These are phyloP conservation scores for Platycnemis pennipes DNA, from an alignment of 2,888 invertebrate species.

Conservation along the genomic window DNA sequence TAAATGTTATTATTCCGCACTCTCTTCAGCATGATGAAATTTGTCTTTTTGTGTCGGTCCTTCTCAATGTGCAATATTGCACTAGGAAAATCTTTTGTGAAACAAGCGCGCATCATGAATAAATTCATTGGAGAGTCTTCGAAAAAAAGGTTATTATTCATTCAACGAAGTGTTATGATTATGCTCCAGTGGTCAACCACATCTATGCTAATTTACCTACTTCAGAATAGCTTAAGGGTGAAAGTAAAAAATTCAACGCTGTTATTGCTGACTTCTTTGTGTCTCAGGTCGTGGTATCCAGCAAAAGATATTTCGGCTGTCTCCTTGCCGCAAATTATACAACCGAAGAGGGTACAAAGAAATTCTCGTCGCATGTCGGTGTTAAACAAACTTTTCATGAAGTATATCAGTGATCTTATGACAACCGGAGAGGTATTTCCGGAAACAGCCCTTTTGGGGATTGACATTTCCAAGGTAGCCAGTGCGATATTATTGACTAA, in stretches of 20 bases:
- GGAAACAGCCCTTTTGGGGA: conserved; percentile 83
- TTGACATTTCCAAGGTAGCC: conserved; percentile 86
- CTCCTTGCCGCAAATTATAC: neutral
- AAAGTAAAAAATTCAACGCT: no score
- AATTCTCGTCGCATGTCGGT: conserved; percentile 82
- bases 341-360: conserved; percentile 67
- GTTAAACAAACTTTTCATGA: conserved; percentile 91
- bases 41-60: conserved; percentile 33
- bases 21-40: neutral
- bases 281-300: conserved; percentile 66
- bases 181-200: no score
- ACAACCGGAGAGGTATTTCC: conserved; percentile 85
- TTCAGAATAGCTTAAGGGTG: no score
- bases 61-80: conserved; percentile 68
- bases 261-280: no score
- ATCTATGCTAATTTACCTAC: no score
- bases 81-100: conserved; percentile 69
- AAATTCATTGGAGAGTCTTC: conserved; percentile 72
- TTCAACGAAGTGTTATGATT: neutral
- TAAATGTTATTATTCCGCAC: neutral
- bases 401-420: conserved; percentile 88
- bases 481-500: neutral
- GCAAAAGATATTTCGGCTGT: conserved; percentile 18
- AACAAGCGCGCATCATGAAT: conserved; percentile 73
- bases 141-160: conserved; percentile 73